phyloP scores from a whole-genome alignment of 2,113 vertebrate species.

The Lynx canadensis region DNA sequence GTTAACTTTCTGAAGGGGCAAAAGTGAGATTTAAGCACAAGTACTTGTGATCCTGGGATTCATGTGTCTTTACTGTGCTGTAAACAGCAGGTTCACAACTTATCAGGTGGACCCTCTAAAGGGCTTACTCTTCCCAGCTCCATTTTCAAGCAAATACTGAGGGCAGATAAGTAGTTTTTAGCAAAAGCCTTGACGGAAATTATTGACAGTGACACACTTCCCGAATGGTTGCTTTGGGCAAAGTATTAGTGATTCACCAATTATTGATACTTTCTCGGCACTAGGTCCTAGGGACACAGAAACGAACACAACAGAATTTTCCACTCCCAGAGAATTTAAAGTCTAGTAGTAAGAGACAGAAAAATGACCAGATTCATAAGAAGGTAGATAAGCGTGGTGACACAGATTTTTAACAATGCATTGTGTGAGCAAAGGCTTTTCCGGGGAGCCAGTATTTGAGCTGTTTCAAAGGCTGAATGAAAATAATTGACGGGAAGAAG shows the following conservation, averaged over 20 bases:
- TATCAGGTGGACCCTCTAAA: not conserved
- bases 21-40: not conserved
- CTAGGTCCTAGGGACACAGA: not conserved
- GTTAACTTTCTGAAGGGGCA: not conserved
- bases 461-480: conserved; percentile 31
- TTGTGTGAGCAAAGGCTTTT: conserved; percentile 16
- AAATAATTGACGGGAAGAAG: conserved; percentile 26
- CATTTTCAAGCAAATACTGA: not conserved
- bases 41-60: not conserved
- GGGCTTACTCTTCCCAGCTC: not conserved
- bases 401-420: not conserved
- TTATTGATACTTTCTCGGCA: not conserved
- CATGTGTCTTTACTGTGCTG: not conserved
- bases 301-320: conserved; percentile 37
- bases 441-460: not conserved
- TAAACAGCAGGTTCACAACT: not conserved
- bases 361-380: conserved; percentile 4
- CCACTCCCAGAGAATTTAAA: not conserved
- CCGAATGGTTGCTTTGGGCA: not conserved
- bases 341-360: not conserved
- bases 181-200: not conserved
- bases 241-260: conserved; percentile 17
- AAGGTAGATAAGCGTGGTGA: not conserved
- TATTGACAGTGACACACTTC: not conserved
- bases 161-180: not conserved